A percentile compares a stretch with the other conserved stretches of the same genome.
Evolutionary conservation across 2,888 invertebrate species (phyloP).

Genomic region (Leptopilina syphax): DNA sequence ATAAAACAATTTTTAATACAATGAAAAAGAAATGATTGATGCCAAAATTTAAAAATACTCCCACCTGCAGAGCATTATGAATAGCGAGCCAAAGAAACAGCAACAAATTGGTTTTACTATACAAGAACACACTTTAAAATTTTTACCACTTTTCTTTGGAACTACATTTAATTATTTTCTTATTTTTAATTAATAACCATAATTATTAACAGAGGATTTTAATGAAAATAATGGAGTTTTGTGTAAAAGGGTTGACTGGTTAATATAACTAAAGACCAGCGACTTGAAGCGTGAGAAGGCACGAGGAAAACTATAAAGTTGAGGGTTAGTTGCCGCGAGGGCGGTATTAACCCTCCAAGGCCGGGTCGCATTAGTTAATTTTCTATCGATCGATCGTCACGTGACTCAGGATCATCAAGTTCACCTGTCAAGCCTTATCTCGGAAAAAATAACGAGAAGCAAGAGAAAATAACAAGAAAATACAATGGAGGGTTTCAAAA

Average conservation of each 20-base stretch:
- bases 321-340: conserved; percentile 11
- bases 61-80: too few species aligned
- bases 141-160: not conserved
- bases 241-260: not conserved
- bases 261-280: not conserved
- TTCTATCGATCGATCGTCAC: conserved; percentile 29
- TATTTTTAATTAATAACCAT: not conserved
- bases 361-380: conserved; percentile 19
- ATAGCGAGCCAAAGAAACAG: too few species aligned
- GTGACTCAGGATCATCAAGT: conserved; percentile 32
- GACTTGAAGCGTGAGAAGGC: conserved; percentile 11
- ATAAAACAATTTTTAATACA: too few species aligned
- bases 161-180: not conserved
- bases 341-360: conserved; percentile 2
- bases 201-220: not conserved
- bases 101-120: too few species aligned
- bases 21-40: too few species aligned
- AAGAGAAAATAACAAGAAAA: not conserved
- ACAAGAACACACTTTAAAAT: too few species aligned
- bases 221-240: conserved; percentile 8
- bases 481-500: not conserved
- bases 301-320: conserved; percentile 29
- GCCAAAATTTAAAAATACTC: too few species aligned
- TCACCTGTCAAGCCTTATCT: conserved; percentile 6
- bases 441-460: not conserved